Percentiles rank a stretch among this genome's conserved stretches.
Evolutionary conservation across 2,888 invertebrate species (phyloP).

Genomic region (Catocala sponsa): DNA sequence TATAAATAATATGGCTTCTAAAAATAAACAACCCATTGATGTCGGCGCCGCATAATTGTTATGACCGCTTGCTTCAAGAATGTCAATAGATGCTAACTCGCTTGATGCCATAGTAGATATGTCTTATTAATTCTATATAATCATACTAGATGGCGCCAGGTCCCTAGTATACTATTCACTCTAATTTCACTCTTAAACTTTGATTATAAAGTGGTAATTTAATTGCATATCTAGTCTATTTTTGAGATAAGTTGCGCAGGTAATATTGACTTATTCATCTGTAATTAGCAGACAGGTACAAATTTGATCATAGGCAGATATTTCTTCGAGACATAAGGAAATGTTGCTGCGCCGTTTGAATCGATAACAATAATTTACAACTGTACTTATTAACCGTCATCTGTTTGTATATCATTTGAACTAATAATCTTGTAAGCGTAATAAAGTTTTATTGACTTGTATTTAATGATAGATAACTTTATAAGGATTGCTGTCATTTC

Average conservation of each 20-base stretch:
- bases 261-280: slow-evolving; percentile 49
- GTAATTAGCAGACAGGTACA: slow-evolving; percentile 60
- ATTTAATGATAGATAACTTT: slow-evolving; percentile 25
- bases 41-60: slow-evolving; percentile 75
- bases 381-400: slow-evolving; percentile 23
- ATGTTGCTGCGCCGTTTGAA: slow-evolving; percentile 11
- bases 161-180: background rate
- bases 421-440: slow-evolving; percentile 32
- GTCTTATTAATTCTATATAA: slow-evolving; percentile 62
- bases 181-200: slow-evolving; percentile 20
- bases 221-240: no score
- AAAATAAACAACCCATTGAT: slow-evolving; percentile 59
- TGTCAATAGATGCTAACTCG: slow-evolving; percentile 62
- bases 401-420: slow-evolving; percentile 33
- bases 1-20: slow-evolving; percentile 44
- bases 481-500: slow-evolving; percentile 22
- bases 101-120: slow-evolving; percentile 47
- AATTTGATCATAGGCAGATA: slow-evolving; percentile 45
- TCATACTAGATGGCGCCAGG: slow-evolving; percentile 56
- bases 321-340: slow-evolving; percentile 20
- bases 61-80: slow-evolving; percentile 56
- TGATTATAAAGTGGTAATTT: slow-evolving; percentile 26
- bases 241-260: no score
- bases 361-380: slow-evolving; percentile 37
- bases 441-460: slow-evolving; percentile 31